phyloP scores from a whole-genome alignment of 2,888 invertebrate genomes.

The Netelia inedita region DNA sequence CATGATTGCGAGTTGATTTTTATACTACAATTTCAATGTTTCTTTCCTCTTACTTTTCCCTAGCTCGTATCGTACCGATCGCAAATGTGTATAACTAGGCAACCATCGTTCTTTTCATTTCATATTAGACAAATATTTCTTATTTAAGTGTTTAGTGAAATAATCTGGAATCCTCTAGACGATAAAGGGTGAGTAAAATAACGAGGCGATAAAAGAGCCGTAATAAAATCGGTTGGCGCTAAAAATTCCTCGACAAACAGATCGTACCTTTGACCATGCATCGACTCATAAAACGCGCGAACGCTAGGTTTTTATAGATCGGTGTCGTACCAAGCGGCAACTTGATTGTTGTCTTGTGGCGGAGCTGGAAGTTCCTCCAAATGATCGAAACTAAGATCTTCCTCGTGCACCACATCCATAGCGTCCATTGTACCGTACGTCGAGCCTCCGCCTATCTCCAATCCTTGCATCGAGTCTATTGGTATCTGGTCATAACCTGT shows the following conservation, averaged over 20 bases:
- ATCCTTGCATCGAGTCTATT: slow-evolving; percentile 98
- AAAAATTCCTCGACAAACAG: slow-evolving; percentile 38
- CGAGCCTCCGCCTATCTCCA: slow-evolving; percentile 94
- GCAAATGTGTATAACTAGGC: slow-evolving; percentile 53
- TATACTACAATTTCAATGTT: slow-evolving; percentile 5
- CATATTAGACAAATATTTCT: slow-evolving; percentile 3
- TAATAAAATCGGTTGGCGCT: slow-evolving; percentile 67
- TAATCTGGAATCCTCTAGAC: slow-evolving; percentile 55
- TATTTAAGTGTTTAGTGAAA: slow-evolving; percentile 53
- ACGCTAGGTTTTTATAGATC: slow-evolving; percentile 89
- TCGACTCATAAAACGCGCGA: slow-evolving; percentile 53
- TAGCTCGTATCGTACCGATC: slow-evolving; percentile 36
- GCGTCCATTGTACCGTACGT: slow-evolving; percentile 93
- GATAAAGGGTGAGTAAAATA: slow-evolving; percentile 73
- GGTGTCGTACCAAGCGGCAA: slow-evolving; percentile 99
- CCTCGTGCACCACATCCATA: slow-evolving; percentile 93
- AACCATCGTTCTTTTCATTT: slow-evolving; percentile 20
- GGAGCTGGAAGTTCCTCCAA: slow-evolving; percentile 92
- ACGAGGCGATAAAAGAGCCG: slow-evolving; percentile 68
- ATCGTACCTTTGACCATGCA: slow-evolving; percentile 21
- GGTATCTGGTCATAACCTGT: slow-evolving; percentile 99
- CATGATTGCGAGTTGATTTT: slow-evolving; percentile 32
- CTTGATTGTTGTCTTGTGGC: slow-evolving; percentile 95
- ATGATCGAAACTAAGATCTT: slow-evolving; percentile 92
- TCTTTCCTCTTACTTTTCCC: slow-evolving; percentile 11